These are phyloP conservation scores for Spizella passerina DNA, from an alignment of 2,797 vertebrate genomes.

Conservation along the genomic window DNA sequence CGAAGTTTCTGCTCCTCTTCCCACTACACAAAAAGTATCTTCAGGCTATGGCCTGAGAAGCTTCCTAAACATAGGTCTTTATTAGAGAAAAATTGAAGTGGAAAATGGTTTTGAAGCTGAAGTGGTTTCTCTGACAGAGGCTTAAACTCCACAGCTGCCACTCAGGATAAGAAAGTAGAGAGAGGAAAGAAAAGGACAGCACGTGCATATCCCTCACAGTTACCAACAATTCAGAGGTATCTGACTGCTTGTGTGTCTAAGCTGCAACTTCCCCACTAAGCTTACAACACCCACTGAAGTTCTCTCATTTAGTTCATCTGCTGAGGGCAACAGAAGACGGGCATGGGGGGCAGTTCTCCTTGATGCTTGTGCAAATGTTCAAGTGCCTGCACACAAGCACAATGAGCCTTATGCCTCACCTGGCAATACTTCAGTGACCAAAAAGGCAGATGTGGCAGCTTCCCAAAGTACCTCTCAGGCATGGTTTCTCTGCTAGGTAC, in stretches of 20 bases:
- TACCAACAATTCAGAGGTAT: background rate
- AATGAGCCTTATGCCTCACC: background rate
- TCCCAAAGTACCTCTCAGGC: background rate
- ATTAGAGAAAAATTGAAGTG: background rate
- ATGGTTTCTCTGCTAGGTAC: background rate
- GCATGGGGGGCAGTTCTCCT: background rate
- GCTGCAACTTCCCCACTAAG: background rate
- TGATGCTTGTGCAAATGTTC: background rate
- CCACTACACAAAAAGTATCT: background rate
- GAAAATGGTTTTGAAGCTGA: background rate
- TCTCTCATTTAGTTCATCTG: background rate
- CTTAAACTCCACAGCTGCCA: background rate
- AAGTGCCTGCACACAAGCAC: background rate
- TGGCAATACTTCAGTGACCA: background rate
- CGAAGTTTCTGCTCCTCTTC: background rate
- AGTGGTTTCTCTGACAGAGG: background rate
- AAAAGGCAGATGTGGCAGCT: background rate
- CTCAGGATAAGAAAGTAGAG: background rate
- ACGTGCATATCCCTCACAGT: background rate
- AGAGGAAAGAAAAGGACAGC: background rate
- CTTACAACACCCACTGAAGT: background rate
- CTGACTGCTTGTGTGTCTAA: background rate
- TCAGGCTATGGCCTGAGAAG: background rate
- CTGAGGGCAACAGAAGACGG: background rate
- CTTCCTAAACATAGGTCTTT: background rate